phyloP scores from a whole-genome alignment of 2,888 invertebrate genomes.

The Ochropacha duplaris region DNA sequence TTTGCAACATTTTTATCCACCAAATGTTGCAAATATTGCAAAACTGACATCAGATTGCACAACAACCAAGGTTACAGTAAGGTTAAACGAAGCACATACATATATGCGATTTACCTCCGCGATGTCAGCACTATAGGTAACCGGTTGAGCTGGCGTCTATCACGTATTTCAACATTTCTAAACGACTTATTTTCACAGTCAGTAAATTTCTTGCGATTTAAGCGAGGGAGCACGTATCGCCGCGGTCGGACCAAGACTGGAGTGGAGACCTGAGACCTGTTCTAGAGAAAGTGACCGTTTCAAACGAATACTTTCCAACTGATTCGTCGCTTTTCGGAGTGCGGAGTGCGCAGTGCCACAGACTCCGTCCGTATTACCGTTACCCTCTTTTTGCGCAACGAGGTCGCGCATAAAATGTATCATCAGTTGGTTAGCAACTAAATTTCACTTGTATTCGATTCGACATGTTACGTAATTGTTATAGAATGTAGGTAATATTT shows the following conservation, averaged over 20 bases:
- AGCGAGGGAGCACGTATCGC: slow-evolving; percentile 38
- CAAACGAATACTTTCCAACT: slow-evolving; percentile 73
- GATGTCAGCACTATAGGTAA: slow-evolving; percentile 27
- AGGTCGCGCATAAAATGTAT: slow-evolving; percentile 62
- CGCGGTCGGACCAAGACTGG: slow-evolving; percentile 45
- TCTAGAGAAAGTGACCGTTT: slow-evolving; percentile 77
- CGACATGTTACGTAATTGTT: slow-evolving; percentile 34
- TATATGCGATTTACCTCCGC: slow-evolving; percentile 33
- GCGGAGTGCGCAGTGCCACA: slow-evolving; percentile 38
- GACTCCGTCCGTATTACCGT: slow-evolving; percentile 54
- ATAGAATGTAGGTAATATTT: slow-evolving; percentile 15
- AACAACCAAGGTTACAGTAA: slow-evolving; percentile 37
- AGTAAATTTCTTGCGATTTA: slow-evolving; percentile 9
- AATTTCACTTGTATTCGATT: slow-evolving; percentile 48
- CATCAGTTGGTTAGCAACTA: slow-evolving; percentile 44
- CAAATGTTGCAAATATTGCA: slow-evolving; percentile 10
- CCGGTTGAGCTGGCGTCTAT: slow-evolving; percentile 29
- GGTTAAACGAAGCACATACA: slow-evolving; percentile 31
- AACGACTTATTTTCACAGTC: slow-evolving; percentile 25
- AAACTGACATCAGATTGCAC: slow-evolving; percentile 28
- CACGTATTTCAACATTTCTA: slow-evolving; percentile 36
- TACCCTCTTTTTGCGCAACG: slow-evolving; percentile 67
- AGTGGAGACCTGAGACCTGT: slow-evolving; percentile 55
- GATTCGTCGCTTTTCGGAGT: slow-evolving; percentile 52
- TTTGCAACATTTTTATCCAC: slow-evolving; percentile 1